Evolutionary conservation across 2,113 vertebrate species (phyloP), one percentile per base, ranked within the genome.

Genomic region (Baryphthengus martii): DNA sequence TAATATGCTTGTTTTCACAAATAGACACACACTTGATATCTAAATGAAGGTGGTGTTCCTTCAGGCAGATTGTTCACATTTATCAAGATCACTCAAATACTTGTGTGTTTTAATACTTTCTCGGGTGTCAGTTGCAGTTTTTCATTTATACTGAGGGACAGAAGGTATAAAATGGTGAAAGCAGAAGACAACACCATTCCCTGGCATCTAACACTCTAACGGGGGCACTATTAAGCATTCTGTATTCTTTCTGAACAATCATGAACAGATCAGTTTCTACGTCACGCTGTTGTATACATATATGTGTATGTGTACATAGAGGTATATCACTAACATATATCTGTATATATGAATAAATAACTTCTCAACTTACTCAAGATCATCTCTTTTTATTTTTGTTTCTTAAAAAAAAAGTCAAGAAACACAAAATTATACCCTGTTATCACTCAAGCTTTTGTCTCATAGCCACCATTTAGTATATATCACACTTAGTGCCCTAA

Each of bases 81-180:
- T 94, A 93, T 94, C 95, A 97, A 86, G 83, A 94, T 96, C 93
- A 96, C 68, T 91, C 63, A 95, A 94, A 96, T 97, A 97, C 85
- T 95, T 93, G 70, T 95, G 96, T 87, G 53, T 94, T 96, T 85
- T 96, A 97, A 97, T 93, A 96, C 88, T 95, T 97, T 97, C 85
- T 94, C 88, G 97, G 96, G 91, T 96, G 90, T 78, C 94, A 96
- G 71, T 93, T 96, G 87, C 86, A 97, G 92, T 91, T 97, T 96
- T 95, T 91, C 91, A 96, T 94, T 97, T 98, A 74, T 91, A 73
- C 39, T 81, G 53, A 95, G 87, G 88, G 96, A 94, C 74, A 95
- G 94, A 97, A 96, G 53, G 76, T 68, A 73, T 17, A 85, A 96
- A 97, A 56, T 29, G 37, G 76, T 81, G 80, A 92, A 97, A 93